A percentile compares a stretch with the other conserved stretches of the same genome.
These are phyloP conservation scores for Musca vetustissima DNA, from an alignment of 1,140 invertebrate species.

Conservation along the genomic window DNA sequence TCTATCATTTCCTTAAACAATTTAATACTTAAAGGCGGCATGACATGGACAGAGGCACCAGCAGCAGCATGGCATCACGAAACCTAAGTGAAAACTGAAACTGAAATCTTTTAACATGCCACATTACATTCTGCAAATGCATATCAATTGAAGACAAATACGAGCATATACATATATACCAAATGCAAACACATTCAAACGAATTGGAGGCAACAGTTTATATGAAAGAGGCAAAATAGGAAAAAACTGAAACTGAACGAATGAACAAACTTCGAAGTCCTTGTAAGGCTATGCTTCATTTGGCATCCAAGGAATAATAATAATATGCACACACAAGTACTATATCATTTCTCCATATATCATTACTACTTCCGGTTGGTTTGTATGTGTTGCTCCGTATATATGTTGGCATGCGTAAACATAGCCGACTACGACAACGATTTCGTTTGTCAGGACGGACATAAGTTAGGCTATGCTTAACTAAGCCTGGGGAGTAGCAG, in stretches of 20 bases:
- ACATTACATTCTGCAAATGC: conserved; percentile 21
- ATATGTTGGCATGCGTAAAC: not conserved
- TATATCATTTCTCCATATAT: conserved; percentile 20
- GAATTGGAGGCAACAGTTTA: conserved; percentile 9
- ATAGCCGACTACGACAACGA: too few relatives aligned
- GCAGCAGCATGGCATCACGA: too few relatives aligned
- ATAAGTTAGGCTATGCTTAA: conserved; percentile 1
- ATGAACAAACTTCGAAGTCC: too few relatives aligned
- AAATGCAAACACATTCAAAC: not conserved
- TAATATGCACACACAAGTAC: not conserved
- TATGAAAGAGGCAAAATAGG: too few relatives aligned
- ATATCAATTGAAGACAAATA: conserved; percentile 1
- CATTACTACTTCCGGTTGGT: conserved; percentile 10
- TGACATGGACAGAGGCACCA: too few relatives aligned
- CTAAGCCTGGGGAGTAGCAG: conserved; percentile 12
- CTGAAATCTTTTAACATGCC: conserved; percentile 21
- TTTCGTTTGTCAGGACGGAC: too few relatives aligned
- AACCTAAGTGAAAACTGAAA: not conserved
- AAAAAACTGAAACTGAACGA: too few relatives aligned
- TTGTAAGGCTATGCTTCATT: too few relatives aligned
- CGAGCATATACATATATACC: not conserved
- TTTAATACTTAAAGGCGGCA: conserved; percentile 23
- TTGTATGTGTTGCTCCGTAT: not conserved
- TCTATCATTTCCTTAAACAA: conserved; percentile 31
- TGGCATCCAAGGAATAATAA: too few relatives aligned